Evolutionary conservation across 2,113 vertebrate genomes (phyloP).

Genomic region (Chloebia gouldiae): DNA sequence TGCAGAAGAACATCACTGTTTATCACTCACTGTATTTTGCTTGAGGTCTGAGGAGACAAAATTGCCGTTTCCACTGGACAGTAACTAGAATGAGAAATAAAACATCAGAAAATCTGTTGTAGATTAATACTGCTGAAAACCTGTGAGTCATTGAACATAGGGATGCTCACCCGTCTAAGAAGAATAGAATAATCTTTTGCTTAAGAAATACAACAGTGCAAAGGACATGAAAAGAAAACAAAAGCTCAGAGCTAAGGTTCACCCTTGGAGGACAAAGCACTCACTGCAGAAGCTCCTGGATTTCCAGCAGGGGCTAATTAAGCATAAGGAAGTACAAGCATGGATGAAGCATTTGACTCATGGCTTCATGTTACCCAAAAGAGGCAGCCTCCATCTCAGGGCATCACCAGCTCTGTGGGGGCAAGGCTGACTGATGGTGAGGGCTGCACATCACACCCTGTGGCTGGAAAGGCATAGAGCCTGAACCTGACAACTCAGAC

Average conservation of each 20-base stretch:
- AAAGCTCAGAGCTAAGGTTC: background rate
- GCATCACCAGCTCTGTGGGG: background rate
- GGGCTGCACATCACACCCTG: background rate
- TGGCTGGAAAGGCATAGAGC: background rate
- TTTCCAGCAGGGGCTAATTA: background rate
- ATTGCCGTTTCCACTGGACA: background rate
- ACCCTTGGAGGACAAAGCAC: background rate
- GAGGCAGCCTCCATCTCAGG: background rate
- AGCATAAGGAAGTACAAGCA: background rate
- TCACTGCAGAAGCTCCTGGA: background rate
- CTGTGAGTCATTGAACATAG: accelerated
- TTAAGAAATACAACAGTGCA: background rate
- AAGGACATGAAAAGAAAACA: background rate
- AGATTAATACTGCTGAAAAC: background rate
- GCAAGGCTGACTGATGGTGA: background rate
- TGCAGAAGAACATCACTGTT: background rate
- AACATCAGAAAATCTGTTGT: background rate
- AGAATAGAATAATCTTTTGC: background rate
- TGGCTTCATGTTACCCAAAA: background rate
- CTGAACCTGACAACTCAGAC: background rate
- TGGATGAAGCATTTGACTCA: background rate
- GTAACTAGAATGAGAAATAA: background rate
- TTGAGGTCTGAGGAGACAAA: background rate
- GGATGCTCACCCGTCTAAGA: background rate
- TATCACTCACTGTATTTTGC: background rate